Conservation (phyloP, 2,888 invertebrate species). For the Dorcus parallelipipedus region DNA sequence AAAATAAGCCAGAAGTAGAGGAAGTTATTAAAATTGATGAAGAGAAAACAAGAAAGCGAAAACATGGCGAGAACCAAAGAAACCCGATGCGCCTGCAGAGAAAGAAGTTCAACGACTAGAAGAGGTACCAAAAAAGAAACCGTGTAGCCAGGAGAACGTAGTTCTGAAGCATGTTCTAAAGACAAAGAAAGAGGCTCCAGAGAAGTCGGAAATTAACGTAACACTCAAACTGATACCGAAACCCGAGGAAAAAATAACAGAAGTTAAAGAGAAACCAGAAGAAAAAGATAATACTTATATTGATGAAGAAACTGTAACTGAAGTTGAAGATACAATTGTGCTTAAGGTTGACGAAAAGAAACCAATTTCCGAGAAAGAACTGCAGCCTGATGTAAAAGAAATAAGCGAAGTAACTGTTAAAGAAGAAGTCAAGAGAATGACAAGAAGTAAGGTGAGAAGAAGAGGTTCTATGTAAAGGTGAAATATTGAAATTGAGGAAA, state of each 20-base stretch:
- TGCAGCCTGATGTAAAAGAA: background rate
- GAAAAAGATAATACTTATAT: conserved; percentile 37
- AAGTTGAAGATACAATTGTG: too few species aligned
- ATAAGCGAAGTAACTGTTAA: too few species aligned
- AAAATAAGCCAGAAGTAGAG: conserved; percentile 25
- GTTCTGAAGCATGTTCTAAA: too few species aligned
- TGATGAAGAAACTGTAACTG: conserved; percentile 56
- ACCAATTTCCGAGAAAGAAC: background rate
- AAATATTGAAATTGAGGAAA: conserved; percentile 4
- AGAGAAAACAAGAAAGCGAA: conserved; percentile 48
- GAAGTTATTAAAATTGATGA: conserved; percentile 30
- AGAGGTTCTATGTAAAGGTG: too few species aligned
- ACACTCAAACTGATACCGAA: conserved; percentile 43
- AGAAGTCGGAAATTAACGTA: background rate
- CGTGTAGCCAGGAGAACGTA: conserved; percentile 16
- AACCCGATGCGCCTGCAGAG: conserved; percentile 34
- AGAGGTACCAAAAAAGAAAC: conserved; percentile 35
- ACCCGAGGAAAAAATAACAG: conserved; percentile 33
- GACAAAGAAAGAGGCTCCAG: too few species aligned
- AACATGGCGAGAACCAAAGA: conserved; percentile 5
- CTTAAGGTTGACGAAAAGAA: too few species aligned
- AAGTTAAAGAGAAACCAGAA: conserved; percentile 46
- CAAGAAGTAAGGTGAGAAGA: conserved; percentile 3
- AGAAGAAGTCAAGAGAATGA: background rate
- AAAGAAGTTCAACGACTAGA: conserved; percentile 8